Base-by-base conservation (phyloP, 2,888 invertebrate species). In the Cheilosia urbana region DNA sequence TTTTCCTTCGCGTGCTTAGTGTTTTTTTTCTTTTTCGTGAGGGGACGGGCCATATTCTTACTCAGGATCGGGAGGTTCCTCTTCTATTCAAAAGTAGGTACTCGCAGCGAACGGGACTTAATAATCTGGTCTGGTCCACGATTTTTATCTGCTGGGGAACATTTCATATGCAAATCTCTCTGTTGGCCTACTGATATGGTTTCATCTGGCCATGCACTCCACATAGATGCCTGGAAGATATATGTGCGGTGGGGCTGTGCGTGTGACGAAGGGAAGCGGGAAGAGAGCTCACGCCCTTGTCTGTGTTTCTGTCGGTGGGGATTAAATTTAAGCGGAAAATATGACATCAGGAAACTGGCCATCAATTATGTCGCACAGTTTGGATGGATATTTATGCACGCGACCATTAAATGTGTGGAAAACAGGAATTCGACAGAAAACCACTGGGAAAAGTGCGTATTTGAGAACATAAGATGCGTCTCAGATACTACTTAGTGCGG, bases 131-230 rank as follows among this genome's bases (percentile, higher is more conserved):
- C 79, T 63, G 79, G 72, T 78, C 72, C 62, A 62, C 66, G 69
- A 77, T 53, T 62, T 53, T 58, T 73, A 78, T 81, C 77, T 71
- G 27, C 5, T 17, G 51, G 51, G 21, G 71, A 62, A 63, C 40
- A 40, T 58, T 82, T 82, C 68, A 63, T 78, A 79, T 83, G 83
- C 79, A 83, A 79, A 83, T 83, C 73, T 82, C 40, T 68, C 62
- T n/a, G 19, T 83, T 83, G 83, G 79, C 83, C 83, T 83, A 83
- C 79, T 83, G 79, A 83, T 83, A 83, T 83, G 79, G 68, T 79
- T 83, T 83, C 73, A 53, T 63, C 68, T 69, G 62, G 47, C 13
- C 15, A 37, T 11, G 60, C 49, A 40, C 58, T 57, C 21, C 15
- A 21, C 49, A 21, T 4, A 37, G n/a, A 17, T 13, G 7, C 24